These are phyloP conservation scores for Sternotherus odoratus DNA, from an alignment of 2,797 vertebrate species.

Conservation along the genomic window DNA sequence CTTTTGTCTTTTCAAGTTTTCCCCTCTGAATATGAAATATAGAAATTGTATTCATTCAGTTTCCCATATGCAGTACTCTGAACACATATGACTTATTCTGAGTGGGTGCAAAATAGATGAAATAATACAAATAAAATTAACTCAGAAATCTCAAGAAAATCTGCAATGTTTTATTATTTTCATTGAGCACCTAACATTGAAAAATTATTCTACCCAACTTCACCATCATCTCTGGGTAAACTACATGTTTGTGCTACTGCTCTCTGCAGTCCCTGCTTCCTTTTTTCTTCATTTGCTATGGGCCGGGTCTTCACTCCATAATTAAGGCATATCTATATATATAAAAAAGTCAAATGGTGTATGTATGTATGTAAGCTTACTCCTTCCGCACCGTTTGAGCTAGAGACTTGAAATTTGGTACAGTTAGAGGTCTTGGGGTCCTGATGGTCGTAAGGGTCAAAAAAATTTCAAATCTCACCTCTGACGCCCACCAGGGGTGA, in stretches of 20 bases:
- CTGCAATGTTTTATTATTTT: conserved; percentile 16
- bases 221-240: neutral
- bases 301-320: conserved; percentile 39
- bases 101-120: neutral
- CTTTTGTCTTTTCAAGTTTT: conserved; percentile 51
- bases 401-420: too few species aligned
- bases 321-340: neutral
- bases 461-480: too few species aligned
- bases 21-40: conserved; percentile 30
- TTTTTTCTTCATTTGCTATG: conserved; percentile 59
- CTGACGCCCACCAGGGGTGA: too few species aligned
- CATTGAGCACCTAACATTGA: conserved; percentile 37
- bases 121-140: conserved; percentile 13
- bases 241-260: neutral
- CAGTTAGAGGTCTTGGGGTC: too few species aligned
- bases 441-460: too few species aligned
- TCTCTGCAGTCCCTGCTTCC: conserved; percentile 60
- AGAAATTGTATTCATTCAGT: conserved; percentile 27
- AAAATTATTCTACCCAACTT: conserved; percentile 41
- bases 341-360: too few species aligned
- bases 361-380: too few species aligned
- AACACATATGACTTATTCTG: neutral
- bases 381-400: too few species aligned
- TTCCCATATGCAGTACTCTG: neutral
- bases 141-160: conserved; percentile 35